Conservation (phyloP, 2,113 vertebrate genomes). For the Hippocampus guttulatus region DNA sequence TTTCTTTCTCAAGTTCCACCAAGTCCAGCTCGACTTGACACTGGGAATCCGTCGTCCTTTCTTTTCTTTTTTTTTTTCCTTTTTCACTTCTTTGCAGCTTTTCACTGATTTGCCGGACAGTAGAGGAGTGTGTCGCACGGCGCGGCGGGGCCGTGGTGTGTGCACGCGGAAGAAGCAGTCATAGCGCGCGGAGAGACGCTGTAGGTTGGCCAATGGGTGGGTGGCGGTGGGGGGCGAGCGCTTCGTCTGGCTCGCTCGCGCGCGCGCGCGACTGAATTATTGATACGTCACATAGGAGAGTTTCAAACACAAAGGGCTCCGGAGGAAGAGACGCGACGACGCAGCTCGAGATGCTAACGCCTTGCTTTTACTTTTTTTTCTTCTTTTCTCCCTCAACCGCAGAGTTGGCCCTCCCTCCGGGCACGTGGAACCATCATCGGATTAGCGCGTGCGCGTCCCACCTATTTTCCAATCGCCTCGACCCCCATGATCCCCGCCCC, state of each 20-base stretch:
- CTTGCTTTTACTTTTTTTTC: conserved; percentile 30
- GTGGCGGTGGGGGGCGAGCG: conserved; percentile 33
- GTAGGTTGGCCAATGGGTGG: neutral
- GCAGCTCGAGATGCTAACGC: conserved; percentile 58
- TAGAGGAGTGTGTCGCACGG: conserved; percentile 52
- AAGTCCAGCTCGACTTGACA: conserved; percentile 22
- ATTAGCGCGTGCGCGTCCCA: conserved; percentile 55
- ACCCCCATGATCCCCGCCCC: conserved; percentile 21
- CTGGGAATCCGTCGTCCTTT: conserved; percentile 20
- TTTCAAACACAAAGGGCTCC: conserved; percentile 78
- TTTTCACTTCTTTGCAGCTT: conserved; percentile 24
- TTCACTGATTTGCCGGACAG: conserved; percentile 59
- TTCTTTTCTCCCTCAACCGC: conserved; percentile 17
- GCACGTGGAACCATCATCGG: conserved; percentile 60
- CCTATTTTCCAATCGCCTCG: conserved; percentile 68
- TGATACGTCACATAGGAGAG: conserved; percentile 79
- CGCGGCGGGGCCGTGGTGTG: conserved; percentile 70
- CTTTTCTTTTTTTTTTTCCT: neutral
- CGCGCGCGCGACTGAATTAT: conserved; percentile 79
- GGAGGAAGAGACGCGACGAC: conserved; percentile 49
- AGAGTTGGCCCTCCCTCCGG: conserved; percentile 44
- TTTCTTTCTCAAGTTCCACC: neutral
- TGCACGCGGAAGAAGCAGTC: conserved; percentile 64
- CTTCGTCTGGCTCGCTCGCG: conserved; percentile 72
- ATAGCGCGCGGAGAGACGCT: conserved; percentile 68